Percentiles rank a stretch among this genome's conserved stretches.
Conservation (phyloP, 2,797 vertebrate species). For the Argentina silus region DNA sequence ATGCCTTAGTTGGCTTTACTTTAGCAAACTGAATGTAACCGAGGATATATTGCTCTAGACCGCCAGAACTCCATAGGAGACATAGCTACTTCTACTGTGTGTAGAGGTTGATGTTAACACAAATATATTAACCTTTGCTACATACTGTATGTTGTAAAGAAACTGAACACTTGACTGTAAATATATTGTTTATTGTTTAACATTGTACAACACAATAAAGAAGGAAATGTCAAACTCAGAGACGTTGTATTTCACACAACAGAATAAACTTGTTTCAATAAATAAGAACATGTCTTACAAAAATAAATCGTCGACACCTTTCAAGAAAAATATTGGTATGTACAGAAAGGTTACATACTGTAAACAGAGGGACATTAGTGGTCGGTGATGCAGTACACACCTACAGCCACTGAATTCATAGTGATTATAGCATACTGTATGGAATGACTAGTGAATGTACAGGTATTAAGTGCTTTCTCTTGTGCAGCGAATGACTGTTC, state of each 20-base stretch:
- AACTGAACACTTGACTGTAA: slow-evolving; percentile 43
- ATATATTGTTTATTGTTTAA: slow-evolving; percentile 43
- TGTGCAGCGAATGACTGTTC: neutral
- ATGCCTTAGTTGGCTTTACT: slow-evolving; percentile 13
- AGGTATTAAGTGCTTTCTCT: neutral
- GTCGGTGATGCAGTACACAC: neutral
- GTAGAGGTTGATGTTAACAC: too few relatives aligned
- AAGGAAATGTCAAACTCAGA: slow-evolving; percentile 42
- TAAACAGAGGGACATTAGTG: too few relatives aligned
- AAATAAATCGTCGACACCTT: too few relatives aligned
- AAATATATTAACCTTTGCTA: slow-evolving; percentile 24
- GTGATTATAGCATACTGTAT: neutral
- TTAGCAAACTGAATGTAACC: slow-evolving; percentile 8
- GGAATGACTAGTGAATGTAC: too few relatives aligned
- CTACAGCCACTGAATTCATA: neutral
- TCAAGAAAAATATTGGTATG: neutral
- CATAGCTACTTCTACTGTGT: slow-evolving; percentile 6
- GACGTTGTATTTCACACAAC: slow-evolving; percentile 8
- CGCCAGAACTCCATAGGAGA: slow-evolving; percentile 3
- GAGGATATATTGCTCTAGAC: neutral
- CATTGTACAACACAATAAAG: slow-evolving; percentile 31
- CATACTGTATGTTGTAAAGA: slow-evolving; percentile 35
- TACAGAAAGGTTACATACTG: neutral
- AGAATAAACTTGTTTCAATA: slow-evolving; percentile 28
- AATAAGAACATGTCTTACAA: neutral